Evolutionary conservation across 2,888 invertebrate genomes (phyloP), one percentile per base, ranked within the genome.

Genomic region (Mamestra brassicae): DNA sequence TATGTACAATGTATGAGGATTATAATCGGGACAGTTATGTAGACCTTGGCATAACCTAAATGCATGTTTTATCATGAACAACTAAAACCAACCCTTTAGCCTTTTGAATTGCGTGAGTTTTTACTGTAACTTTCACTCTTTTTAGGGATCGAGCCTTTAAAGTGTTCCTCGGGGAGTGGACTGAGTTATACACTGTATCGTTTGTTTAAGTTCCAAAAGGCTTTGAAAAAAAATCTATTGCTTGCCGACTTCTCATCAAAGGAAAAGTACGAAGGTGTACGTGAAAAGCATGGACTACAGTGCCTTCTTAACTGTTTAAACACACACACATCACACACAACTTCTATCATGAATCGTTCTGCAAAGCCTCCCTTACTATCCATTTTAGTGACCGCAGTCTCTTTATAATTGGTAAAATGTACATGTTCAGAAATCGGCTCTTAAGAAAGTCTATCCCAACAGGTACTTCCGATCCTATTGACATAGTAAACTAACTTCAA

Each of bases 21-120:
- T 61, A 50, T 76, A 54, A 55, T 55, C 15, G 47, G 15, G 55
- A 67, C 61, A 52, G 34, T 69, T 47, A 34, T 61, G 7, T 17
- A 3, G 17, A 52, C 52, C 52, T 52, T 52, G 64, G 11, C 50
- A 15, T 52, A 34, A 71, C 36, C 6, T 50, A 42, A 34, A 55
- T 50, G 34, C 5, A 54, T 34, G 45, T 54, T 76, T 57, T 17
- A 62, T 62, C 55, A 45, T 47, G 15, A 15, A n/a, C 45, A 54
- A 71, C 8, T 63, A 17, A 47, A 47, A 54, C 57, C 13, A 47
- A n/a, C 34, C 15, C 55, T 55, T 47, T 15, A 17, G 3, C 45
- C 57, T n/a, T 80, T 52, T n/a, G n/a, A n/a, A 52, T 77, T 63
- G 73, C 80, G 80, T 78, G 77, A 34, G 62, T 58, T 47, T 54